A percentile compares a stretch with the other conserved stretches of the same genome.
These are phyloP conservation scores for Oncopodura yosiiana DNA, from an alignment of 1,140 invertebrate species.

Conservation along the genomic window DNA sequence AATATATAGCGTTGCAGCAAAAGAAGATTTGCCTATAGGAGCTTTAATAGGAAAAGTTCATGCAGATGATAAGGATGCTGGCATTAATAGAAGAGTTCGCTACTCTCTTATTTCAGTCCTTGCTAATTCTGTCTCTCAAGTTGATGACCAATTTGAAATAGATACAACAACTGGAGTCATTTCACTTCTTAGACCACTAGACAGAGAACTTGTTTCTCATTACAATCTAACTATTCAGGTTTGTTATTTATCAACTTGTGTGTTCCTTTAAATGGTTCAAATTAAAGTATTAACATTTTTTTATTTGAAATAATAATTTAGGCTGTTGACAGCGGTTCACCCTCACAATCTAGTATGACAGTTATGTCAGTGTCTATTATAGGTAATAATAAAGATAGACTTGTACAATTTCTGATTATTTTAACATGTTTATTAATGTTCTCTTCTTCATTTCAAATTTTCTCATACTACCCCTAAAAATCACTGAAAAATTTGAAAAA, in stretches of 20 bases:
- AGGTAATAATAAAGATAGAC: neutral
- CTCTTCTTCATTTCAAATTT: no score
- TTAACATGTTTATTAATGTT: no score
- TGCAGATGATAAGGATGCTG: conserved; percentile 70
- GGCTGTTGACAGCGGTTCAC: conserved; percentile 66
- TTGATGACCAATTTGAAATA: conserved; percentile 63
- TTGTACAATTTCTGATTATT: neutral
- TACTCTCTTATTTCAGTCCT: conserved; percentile 55
- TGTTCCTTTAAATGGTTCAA: neutral
- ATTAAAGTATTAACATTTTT: conserved; percentile 2
- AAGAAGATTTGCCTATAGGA: conserved; percentile 55
- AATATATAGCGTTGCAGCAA: conserved; percentile 63
- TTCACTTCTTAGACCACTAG: conserved; percentile 66
- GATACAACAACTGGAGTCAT: conserved; percentile 69
- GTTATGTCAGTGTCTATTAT: conserved; percentile 49
- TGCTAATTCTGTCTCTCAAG: conserved; percentile 56
- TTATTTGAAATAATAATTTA: conserved; percentile 14
- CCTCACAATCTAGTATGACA: conserved; percentile 52
- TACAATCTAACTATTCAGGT: conserved; percentile 70
- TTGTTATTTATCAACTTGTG: conserved; percentile 3
- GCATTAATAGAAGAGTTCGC: conserved; percentile 72
- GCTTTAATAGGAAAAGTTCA: conserved; percentile 48
- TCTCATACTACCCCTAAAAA: no score
- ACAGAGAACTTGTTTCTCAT: conserved; percentile 71
- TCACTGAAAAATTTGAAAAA: no score